These are phyloP conservation scores for Sebastes steindachneri DNA, from an alignment of 2,797 vertebrate genomes.

Conservation along the genomic window DNA sequence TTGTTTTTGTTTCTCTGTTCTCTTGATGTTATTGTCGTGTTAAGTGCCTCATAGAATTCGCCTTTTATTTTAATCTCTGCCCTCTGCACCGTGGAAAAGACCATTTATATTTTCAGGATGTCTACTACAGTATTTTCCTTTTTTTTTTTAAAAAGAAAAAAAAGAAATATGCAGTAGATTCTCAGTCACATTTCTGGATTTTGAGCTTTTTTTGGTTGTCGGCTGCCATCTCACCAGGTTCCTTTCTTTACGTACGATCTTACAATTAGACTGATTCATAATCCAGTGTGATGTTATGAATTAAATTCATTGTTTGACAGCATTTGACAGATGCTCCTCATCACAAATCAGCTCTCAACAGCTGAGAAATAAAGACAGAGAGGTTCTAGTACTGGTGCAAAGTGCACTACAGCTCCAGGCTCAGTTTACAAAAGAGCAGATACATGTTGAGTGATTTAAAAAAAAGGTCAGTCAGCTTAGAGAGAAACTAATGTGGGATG, in stretches of 20 bases:
- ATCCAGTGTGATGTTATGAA: background rate
- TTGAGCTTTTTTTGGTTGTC: background rate
- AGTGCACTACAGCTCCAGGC: background rate
- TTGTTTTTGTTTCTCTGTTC: conserved; percentile 30
- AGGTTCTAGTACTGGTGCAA: background rate
- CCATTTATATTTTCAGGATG: background rate
- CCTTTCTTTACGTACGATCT: background rate
- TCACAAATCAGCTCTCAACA: conserved; percentile 30
- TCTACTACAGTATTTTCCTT: background rate
- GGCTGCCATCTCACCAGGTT: background rate
- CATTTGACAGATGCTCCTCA: background rate
- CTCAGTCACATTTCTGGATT: background rate
- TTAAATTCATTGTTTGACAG: conserved; percentile 25
- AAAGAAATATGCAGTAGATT: background rate
- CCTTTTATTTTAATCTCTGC: conserved; percentile 30
- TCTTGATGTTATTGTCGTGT: conserved; percentile 4
- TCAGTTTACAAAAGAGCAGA: conserved; percentile 8
- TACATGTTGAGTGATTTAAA: conserved; percentile 13
- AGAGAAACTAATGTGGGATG: background rate
- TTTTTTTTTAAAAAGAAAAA: background rate
- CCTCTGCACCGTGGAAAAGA: background rate
- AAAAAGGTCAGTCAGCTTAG: background rate
- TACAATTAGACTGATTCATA: background rate
- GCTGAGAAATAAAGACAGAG: conserved; percentile 4
- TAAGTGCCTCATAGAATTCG: conserved; percentile 12